Percentiles rank a stretch among this genome's conserved stretches.
Evolutionary conservation across 2,888 invertebrate genomes (phyloP).

Genomic region (Orthosia gracilis): DNA sequence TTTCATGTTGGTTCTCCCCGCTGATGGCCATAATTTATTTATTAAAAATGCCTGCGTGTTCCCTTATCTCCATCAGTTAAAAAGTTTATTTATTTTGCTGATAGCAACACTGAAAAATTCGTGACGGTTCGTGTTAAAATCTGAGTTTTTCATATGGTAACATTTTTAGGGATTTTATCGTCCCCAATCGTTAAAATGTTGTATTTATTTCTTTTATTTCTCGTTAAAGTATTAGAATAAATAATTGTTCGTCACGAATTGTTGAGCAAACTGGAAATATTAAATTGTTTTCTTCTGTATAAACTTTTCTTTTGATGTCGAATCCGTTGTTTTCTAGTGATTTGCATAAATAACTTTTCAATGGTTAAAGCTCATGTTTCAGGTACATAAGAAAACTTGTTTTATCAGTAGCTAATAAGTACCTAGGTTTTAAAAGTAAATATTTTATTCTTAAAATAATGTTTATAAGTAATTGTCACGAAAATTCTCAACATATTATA

Average conservation of each 20-base stretch:
- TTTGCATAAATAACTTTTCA: slow-evolving; percentile 21
- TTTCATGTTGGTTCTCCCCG: slow-evolving; percentile 26
- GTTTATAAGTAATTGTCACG: slow-evolving; percentile 35
- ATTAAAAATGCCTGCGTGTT: slow-evolving; percentile 54
- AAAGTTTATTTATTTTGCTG: slow-evolving; percentile 55
- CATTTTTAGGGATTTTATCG: slow-evolving; percentile 47
- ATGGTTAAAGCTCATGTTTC: slow-evolving; percentile 20
- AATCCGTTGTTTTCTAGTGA: slow-evolving; percentile 1
- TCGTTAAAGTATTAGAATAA: slow-evolving; percentile 17
- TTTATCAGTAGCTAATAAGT: background rate
- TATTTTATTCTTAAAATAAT: background rate
- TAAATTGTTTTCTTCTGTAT: slow-evolving; percentile 19
- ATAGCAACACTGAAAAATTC: slow-evolving; percentile 38
- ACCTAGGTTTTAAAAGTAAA: background rate
- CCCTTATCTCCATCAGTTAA: slow-evolving; percentile 51
- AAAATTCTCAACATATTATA: background rate
- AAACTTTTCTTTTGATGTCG: background rate
- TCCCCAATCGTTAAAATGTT: slow-evolving; percentile 36
- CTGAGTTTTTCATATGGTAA: slow-evolving; percentile 17
- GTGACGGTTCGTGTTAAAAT: slow-evolving; percentile 39
- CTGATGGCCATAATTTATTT: slow-evolving; percentile 36
- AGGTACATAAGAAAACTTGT: background rate
- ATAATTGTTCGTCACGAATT: slow-evolving; percentile 33
- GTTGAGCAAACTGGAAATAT: slow-evolving; percentile 2
- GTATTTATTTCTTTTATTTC: slow-evolving; percentile 40